These are phyloP conservation scores for Sebastes minor DNA, from an alignment of 2,797 vertebrate species.

Conservation along the genomic window DNA sequence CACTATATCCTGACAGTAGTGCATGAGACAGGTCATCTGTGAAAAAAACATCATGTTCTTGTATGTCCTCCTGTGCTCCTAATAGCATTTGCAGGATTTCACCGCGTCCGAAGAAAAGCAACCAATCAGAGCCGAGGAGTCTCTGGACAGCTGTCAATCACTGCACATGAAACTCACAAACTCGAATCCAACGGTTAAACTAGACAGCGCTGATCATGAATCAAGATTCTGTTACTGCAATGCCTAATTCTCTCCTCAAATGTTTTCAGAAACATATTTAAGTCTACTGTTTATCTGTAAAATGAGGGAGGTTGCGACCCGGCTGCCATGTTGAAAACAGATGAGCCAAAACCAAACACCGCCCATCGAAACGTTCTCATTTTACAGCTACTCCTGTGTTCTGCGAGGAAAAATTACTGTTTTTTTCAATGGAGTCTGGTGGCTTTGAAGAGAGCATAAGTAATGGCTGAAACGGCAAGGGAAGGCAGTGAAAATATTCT, in stretches of 20 bases:
- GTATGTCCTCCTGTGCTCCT: too few species aligned
- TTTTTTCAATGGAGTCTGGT: too few species aligned
- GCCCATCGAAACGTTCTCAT: fast-evolving
- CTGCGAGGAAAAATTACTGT: too few species aligned
- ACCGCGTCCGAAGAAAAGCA: too few species aligned
- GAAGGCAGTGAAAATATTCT: too few species aligned
- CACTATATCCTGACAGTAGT: too few species aligned
- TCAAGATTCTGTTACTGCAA: background rate
- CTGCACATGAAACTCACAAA: background rate
- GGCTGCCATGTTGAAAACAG: background rate
- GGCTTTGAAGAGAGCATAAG: too few species aligned
- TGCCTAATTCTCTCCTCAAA: background rate
- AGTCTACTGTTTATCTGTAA: background rate
- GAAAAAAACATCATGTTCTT: too few species aligned
- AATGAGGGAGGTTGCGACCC: background rate
- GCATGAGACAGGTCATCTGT: too few species aligned
- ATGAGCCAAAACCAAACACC: background rate
- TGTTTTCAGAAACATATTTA: background rate
- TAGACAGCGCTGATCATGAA: background rate
- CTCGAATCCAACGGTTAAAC: background rate
- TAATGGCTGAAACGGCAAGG: fast-evolving
- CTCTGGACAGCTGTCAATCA: too few species aligned
- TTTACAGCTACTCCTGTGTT: background rate
- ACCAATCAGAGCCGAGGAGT: too few species aligned
- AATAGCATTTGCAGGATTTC: too few species aligned